Percentiles rank a stretch among this genome's conserved stretches.
These are phyloP conservation scores for Oncorhynchus gorbuscha DNA, from an alignment of 2,113 vertebrate species.

Conservation along the genomic window DNA sequence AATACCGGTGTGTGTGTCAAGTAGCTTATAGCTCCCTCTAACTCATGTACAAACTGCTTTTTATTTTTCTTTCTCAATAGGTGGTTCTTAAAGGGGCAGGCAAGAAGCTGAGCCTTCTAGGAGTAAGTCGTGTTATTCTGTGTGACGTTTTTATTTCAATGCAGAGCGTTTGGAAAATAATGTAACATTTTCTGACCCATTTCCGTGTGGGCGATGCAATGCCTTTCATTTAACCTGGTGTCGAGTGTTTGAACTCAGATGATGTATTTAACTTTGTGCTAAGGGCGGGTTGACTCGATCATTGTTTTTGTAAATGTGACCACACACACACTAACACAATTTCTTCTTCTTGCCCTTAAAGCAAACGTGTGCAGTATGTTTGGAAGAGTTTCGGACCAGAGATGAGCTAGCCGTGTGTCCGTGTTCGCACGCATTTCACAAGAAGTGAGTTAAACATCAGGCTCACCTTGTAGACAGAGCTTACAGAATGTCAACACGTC, in stretches of 20 bases:
- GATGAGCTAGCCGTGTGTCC: slow-evolving; percentile 81
- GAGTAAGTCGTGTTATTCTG: slow-evolving; percentile 63
- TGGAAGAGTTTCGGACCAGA: slow-evolving; percentile 79
- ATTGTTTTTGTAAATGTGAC: slow-evolving; percentile 20
- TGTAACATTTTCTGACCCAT: neutral
- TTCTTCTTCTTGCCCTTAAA: slow-evolving; percentile 43
- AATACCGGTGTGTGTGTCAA: neutral
- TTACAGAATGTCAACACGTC: too few relatives aligned
- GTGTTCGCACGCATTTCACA: slow-evolving; percentile 82
- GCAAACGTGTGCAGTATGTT: slow-evolving; percentile 82
- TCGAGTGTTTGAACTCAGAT: slow-evolving; percentile 11
- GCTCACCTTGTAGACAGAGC: too few relatives aligned
- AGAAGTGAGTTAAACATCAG: slow-evolving; percentile 73
- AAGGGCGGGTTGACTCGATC: slow-evolving; percentile 14
- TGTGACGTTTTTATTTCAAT: neutral
- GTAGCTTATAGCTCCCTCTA: neutral
- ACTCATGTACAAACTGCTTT: neutral
- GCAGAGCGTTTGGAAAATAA: neutral
- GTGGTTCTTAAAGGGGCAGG: slow-evolving; percentile 80
- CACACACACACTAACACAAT: neutral
- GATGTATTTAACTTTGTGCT: neutral
- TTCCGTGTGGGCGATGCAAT: too few relatives aligned
- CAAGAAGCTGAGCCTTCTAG: slow-evolving; percentile 79
- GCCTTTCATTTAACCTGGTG: neutral
- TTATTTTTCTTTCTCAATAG: slow-evolving; percentile 44